Evolutionary conservation across 2,113 vertebrate genomes (phyloP), one percentile per base, ranked within the genome.

Genomic region (Corythornis vintsioides): DNA sequence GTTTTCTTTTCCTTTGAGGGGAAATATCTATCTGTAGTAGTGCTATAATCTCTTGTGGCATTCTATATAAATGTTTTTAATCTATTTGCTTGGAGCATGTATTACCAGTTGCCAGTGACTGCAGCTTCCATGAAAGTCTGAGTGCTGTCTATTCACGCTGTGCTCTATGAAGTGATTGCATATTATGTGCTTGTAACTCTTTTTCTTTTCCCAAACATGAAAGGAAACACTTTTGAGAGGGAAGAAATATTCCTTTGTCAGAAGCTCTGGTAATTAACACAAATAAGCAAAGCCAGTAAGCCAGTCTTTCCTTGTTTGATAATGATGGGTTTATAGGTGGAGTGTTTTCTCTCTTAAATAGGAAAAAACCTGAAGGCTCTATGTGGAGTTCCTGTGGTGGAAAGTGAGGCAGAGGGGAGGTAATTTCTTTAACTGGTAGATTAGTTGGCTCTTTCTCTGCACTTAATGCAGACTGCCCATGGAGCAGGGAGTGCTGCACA

Each of bases 201-300:
- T 73, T 63, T 90, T 57, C 83, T 78, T 91, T 94, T 66, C 74
- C 50, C 53, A 83, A 66, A 89, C 64, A 69, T 89, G 77, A 88
- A 92, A 90, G 83, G 42, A 80, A 81, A 70, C 28, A 8, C 55
- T 89, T 92, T 21, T 13, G 26, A 82, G 57, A 86, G 64, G 43
- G 72, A 85, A 48, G 47, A 59, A 57, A 29, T 29, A 48, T 35
- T 64, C 31, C 33, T 94, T 94, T 86, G 25, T 88, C 73, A 82
- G 75, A 31, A 92, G 70, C 56, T 79, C 47, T 80, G 53, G 78
- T 90, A 92, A 95, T 94, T 89, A 96, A 94, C 72, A 75, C 74
- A 70, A 85, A 61, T 24, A 66, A 91, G 71, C 29, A 31, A 56
- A 85, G 24, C 38, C 28, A 59, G 72, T 31, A 56, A 85, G 24